Evolutionary conservation across 2,113 vertebrate species (phyloP), one percentile per base, ranked within the genome.

Genomic region (Prionailurus viverrinus): DNA sequence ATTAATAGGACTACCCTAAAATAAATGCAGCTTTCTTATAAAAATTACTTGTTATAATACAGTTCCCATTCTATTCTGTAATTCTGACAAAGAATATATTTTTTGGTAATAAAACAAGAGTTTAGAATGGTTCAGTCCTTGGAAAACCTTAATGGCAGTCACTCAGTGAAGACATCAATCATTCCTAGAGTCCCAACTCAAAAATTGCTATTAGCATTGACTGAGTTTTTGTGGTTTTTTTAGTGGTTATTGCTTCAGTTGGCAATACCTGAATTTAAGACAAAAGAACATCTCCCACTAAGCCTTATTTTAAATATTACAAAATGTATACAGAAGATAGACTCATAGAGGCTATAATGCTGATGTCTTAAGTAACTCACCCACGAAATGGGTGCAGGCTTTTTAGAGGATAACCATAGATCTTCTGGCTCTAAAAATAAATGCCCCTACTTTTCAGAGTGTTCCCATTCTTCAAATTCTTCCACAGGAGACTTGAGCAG

Each of bases 271-370:
- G 71, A 91, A 80, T 93, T 95, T 79, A 95, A 96, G 27, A 97
- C 71, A 91, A 89, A 82, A 97, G 69, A 90, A 61, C 14, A 85
- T 29, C 94, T 98, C 90, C 92, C 95, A 94, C 33, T 96, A 98
- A 95, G 76, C 74, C 36, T 91, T 95, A 97, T 1, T 92, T 93
- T 91, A 10, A 97, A 78, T 96, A 91, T 92, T 98, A 94, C 36
- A 10, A 95, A 97, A 83, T 92, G n/a, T 51, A 27, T 1, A 33
- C 14, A 36, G 93, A 97, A 69, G 95, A 95, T 53, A 98, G 97
- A 98, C 98, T 98, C 97, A 96, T 82, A 98, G 98, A 98, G 98
- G 98, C 98, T 98, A 94, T 91, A 97, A 39, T 95, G 98, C 94
- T 98, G 97, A 98, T 93, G 48, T 93, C 95, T 94, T 97, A 5